A percentile compares a stretch with the other conserved stretches of the same genome.
Evolutionary conservation across 2,888 invertebrate species (phyloP).

Genomic region (Hemithea aestivaria): DNA sequence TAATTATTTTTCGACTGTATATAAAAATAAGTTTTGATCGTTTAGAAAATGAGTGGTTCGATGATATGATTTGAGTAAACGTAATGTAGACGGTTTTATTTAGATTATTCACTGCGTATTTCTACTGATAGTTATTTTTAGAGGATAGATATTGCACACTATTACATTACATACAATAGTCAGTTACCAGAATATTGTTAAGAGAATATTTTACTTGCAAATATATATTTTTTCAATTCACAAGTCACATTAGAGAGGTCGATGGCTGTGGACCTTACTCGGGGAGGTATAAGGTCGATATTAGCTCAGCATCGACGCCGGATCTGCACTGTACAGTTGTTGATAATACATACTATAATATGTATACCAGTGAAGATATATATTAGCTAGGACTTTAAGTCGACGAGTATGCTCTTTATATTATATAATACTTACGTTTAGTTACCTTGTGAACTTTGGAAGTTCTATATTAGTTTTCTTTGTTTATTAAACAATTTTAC

Average conservation of each 20-base stretch:
- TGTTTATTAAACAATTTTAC: conserved; percentile 57
- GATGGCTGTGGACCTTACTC: conserved; percentile 8
- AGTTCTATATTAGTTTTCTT: conserved; percentile 64
- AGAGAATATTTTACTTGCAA: conserved; percentile 37
- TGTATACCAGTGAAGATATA: conserved; percentile 61
- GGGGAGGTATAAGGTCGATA: conserved; percentile 1
- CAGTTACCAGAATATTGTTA: conserved; percentile 73
- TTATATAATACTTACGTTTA: conserved; percentile 65
- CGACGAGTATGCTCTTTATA: conserved; percentile 55
- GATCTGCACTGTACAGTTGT: conserved; percentile 49
- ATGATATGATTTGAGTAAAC: conserved; percentile 39
- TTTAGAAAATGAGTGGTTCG: conserved; percentile 67
- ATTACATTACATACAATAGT: conserved; percentile 56
- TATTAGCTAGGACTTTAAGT: conserved; percentile 70
- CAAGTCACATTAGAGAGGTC: conserved; percentile 30
- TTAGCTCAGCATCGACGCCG: conserved; percentile 24
- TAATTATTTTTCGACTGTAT: conserved; percentile 73
- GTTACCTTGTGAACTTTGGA: conserved; percentile 75
- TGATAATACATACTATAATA: conserved; percentile 44
- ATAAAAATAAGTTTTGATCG: conserved; percentile 67
- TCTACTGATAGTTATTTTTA: conserved; percentile 44
- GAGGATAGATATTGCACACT: conserved; percentile 54
- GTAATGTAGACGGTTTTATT: conserved; percentile 41
- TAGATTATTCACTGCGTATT: conserved; percentile 35
- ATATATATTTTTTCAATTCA: conserved; percentile 64